Percentiles rank a stretch among this genome's conserved stretches.
Conservation (phyloP, 2,113 vertebrate genomes). For the Mobula birostris region DNA sequence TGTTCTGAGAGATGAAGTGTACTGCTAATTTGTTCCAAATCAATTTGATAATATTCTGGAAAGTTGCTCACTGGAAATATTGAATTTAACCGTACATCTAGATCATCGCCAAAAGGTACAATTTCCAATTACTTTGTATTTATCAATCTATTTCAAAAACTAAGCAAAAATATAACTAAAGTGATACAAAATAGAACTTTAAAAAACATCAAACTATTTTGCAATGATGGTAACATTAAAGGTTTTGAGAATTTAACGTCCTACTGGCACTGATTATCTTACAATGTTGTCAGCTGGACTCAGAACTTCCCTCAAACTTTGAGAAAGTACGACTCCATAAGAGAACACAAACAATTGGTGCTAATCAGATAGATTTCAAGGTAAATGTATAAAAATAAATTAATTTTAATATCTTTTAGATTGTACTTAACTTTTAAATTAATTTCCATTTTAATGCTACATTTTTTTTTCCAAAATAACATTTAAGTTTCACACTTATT, state of each 20-base stretch:
- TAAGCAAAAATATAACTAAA: background rate
- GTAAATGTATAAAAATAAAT: background rate
- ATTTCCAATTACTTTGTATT: background rate
- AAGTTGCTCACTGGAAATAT: background rate
- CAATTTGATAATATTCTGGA: background rate
- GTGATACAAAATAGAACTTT: background rate
- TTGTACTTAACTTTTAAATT: background rate
- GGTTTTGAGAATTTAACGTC: background rate
- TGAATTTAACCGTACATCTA: background rate
- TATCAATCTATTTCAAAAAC: background rate
- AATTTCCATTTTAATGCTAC: background rate
- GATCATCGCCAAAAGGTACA: background rate
- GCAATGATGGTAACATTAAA: background rate
- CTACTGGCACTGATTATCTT: background rate
- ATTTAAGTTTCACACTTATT: background rate
- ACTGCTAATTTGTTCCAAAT: slow-evolving; percentile 11
- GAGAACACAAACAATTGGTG: background rate
- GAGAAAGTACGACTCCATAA: background rate
- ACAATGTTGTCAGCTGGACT: background rate
- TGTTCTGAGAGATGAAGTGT: background rate
- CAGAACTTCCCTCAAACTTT: background rate
- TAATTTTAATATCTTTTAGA: background rate
- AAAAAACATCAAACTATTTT: background rate
- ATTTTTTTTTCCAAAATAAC: background rate
- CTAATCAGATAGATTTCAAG: background rate